Conservation (phyloP, 2,113 vertebrate species). For the Alaudala cheleensis region DNA sequence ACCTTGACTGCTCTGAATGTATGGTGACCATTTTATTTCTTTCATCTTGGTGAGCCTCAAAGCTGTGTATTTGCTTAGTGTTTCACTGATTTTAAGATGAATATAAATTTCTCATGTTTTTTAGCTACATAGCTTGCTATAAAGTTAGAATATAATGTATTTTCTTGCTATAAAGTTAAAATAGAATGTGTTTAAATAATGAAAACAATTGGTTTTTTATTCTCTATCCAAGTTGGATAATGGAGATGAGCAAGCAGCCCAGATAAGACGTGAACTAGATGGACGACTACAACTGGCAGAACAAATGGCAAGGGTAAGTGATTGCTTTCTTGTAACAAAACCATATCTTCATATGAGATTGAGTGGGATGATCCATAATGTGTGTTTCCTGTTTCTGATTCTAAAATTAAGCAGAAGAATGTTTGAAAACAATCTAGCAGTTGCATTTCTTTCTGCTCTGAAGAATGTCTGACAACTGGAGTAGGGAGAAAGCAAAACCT, state of each 20-base stretch:
- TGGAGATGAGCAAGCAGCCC: slow-evolving; percentile 95
- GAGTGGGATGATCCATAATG: neutral
- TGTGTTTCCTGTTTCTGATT: neutral
- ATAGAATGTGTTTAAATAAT: too few relatives aligned
- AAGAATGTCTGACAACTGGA: neutral
- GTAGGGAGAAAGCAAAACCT: neutral
- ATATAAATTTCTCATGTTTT: neutral
- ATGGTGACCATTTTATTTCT: neutral
- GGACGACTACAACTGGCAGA: slow-evolving; percentile 92
- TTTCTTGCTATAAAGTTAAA: too few relatives aligned
- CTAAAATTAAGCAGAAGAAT: neutral
- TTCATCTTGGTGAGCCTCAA: neutral
- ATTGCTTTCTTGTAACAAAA: neutral
- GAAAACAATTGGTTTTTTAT: neutral
- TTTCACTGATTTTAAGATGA: neutral
- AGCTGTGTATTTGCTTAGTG: neutral
- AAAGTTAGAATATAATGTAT: neutral
- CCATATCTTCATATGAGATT: neutral
- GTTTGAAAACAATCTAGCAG: neutral
- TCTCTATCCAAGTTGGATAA: slow-evolving; percentile 85
- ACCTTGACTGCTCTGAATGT: neutral
- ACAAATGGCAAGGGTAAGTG: slow-evolving; percentile 86
- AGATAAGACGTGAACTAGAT: slow-evolving; percentile 95
- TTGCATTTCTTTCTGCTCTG: neutral
- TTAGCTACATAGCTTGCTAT: neutral